phyloP scores from a whole-genome alignment of 2,888 invertebrate genomes.

The Acronicta alni region DNA sequence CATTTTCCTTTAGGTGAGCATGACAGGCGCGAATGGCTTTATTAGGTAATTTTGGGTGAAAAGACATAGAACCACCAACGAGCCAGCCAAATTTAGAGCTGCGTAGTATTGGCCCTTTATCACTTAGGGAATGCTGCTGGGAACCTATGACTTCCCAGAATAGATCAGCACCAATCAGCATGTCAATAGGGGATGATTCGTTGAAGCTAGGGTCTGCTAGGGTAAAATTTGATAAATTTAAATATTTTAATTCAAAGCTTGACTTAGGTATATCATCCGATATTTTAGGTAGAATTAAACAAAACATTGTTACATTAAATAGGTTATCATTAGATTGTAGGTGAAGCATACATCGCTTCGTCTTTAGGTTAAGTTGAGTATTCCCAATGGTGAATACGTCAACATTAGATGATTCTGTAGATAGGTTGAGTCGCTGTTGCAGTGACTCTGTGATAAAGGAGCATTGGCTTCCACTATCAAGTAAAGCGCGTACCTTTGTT shows the following conservation, averaged over 20 bases:
- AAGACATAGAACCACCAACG: no score
- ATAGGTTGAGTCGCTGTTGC: neutral
- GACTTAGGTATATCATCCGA: slow-evolving; percentile 5
- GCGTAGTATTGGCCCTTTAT: slow-evolving; percentile 30
- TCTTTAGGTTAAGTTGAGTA: neutral
- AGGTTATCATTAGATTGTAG: neutral
- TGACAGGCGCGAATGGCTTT: no score
- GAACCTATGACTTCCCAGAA: slow-evolving; percentile 51
- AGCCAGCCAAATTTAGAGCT: slow-evolving; percentile 2
- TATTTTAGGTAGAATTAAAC: slow-evolving; percentile 8
- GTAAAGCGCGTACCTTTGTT: neutral
- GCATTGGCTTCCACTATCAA: neutral
- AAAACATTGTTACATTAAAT: slow-evolving; percentile 4
- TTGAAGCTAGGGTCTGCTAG: slow-evolving; percentile 37
- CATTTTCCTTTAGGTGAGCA: no score
- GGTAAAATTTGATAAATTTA: slow-evolving; percentile 18
- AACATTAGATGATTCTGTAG: slow-evolving; percentile 4
- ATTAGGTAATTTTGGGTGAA: no score
- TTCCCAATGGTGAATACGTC: slow-evolving; percentile 7
- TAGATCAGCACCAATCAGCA: slow-evolving; percentile 43
- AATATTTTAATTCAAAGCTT: neutral
- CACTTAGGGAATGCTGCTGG: slow-evolving; percentile 31
- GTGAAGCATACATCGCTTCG: slow-evolving; percentile 1
- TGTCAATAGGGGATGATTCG: no score
- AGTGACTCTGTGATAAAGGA: neutral